Evolutionary conservation across 2,888 invertebrate genomes (phyloP), one percentile per base, ranked within the genome.

Genomic region (Lithophane semibrunnea): DNA sequence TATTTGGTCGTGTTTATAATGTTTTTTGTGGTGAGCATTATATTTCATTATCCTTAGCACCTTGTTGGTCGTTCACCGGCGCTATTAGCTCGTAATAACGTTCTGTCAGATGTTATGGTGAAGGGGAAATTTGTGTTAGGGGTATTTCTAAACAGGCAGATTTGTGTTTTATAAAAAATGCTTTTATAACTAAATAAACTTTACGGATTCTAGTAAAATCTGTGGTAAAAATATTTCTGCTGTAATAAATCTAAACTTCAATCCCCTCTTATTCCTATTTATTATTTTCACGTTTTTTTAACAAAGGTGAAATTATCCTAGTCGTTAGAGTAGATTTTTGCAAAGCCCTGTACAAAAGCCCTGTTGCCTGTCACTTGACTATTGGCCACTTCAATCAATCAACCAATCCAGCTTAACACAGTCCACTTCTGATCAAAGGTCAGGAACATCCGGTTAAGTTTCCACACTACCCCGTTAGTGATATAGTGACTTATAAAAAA

Each of bases 31-130:
- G 90, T 88, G 90, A 90, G 91, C 91, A 92, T 94, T 94, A 92
- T 94, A 94, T 94, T 96, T 95, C 91, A 95, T 95, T 95, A 95
- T 94, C 92, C 93, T 94, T 94, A 94, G 93, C 96, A 95, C 95
- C 94, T 95, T 95, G 94, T 94, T 94, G 92, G 88, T 86, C 83
- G 89, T 88, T 89, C 84, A 85, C 83, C 75, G 82, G 80, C 77
- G 85, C 84, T 78, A 80, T 86, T 87, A 86, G 79, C 78, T 37
- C 56, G 81, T 86, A 82, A 88, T 89, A 82, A 85, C 75, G 67
- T 76, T 82, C 77, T 80, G 81, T 82, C 88, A 88, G 89, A 85
- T 89, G 88, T 82, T 85, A 54, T 71, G 58, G 63, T 77, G 78
- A 66, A 80, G 78, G 79, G 84, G 80, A 79, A 80, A 86, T 75